Evolutionary conservation across 1,140 invertebrate species (phyloP), one percentile per base, ranked within the genome.

Genomic region (silkworm (Bombyx mori)): DNA sequence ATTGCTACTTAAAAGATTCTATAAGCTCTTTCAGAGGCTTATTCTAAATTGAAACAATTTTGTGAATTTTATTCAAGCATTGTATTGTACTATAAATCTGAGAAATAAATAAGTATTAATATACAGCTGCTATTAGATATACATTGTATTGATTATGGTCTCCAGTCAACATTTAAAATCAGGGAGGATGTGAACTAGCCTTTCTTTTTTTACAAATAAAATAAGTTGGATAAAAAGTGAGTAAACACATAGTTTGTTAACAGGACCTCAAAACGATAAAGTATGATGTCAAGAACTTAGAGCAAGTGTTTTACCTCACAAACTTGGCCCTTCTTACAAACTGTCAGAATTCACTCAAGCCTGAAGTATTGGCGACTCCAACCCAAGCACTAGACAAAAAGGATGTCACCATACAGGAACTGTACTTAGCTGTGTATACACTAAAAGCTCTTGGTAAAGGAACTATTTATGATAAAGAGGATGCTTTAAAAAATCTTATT

Each of bases 401-500:
- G 48, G 81, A 87, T 68, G 63, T 71, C 6, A 76, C 80, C 6
- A 55, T 87, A 18, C 55, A 69, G n/a, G 88, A 89, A 44, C 18
- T 88, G 3, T 84, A 86, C 61, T 65, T 83, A 72, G 74, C 82
- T 10, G 70, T 88, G 3, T 81, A 79, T 60, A 70, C 86, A 2
- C 51, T 88, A 42, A 88, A 84, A 58, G 85, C 86, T 8, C 46
- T 88, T 0, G 85, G 86, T 4, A 87, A 82, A 62, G 83, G 80
- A 22, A 63, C 75, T 8, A 61, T 79, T 0, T 80, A 68, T 69
- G 78, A 88, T 48, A 91, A 91, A 62, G 82, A 88, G 12, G 91
- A 90, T 64, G 71, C 93, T 44, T 81, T 91, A 1, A 94, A 93
- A 71, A 89, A 89, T 58, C 75, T 95, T 22, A 91, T 93, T 69